These are phyloP conservation scores for Lophura nycthemera DNA, from an alignment of 2,113 vertebrate genomes.

Conservation along the genomic window DNA sequence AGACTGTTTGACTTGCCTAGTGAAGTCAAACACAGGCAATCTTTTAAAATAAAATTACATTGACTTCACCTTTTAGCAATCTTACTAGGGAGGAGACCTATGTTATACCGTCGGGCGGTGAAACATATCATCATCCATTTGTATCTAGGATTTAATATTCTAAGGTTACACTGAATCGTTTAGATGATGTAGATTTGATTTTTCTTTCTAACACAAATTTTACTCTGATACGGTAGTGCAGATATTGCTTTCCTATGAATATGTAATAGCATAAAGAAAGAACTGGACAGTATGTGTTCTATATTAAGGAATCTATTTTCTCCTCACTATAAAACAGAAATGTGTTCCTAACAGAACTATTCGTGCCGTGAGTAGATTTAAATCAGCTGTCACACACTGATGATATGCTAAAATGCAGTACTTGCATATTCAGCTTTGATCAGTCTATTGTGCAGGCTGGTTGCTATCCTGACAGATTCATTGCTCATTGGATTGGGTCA, in stretches of 20 bases:
- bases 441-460: neutral
- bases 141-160: neutral
- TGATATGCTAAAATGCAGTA: neutral
- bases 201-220: conserved; percentile 20
- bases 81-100: neutral
- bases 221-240: neutral
- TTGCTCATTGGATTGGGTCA: neutral
- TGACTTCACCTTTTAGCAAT: neutral
- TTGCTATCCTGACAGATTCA: neutral
- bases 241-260: conserved; percentile 34
- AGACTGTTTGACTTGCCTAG: neutral
- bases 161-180: neutral
- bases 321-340: conserved; percentile 13
- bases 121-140: conserved; percentile 15
- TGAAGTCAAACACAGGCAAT: neutral
- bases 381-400: neutral
- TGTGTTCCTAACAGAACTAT: conserved; percentile 25
- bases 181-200: neutral
- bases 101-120: neutral
- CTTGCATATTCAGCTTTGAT: neutral
- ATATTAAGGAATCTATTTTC: conserved; percentile 49
- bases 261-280: conserved; percentile 39
- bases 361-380: neutral
- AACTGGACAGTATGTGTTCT: conserved; percentile 21
- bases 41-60: neutral